Conservation (phyloP, 2,113 vertebrate genomes). For the Cottus gobio region DNA sequence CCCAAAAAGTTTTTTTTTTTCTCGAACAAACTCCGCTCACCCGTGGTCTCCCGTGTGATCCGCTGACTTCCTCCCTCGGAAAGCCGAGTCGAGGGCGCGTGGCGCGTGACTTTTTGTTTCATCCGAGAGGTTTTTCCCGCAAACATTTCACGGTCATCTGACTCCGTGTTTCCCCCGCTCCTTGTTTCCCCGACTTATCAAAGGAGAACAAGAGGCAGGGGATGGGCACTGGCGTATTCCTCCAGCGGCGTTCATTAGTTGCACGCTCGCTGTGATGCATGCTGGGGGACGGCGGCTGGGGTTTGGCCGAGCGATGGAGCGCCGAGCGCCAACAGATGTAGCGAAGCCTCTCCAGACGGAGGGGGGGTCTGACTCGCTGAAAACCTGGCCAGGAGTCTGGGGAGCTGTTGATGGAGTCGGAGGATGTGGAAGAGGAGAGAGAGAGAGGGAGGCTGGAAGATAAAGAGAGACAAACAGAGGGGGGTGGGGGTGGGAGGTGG, state of each 20-base stretch:
- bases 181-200: constrained; percentile 67
- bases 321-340: constrained; percentile 69
- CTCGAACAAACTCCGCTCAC: constrained; percentile 4
- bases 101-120: constrained; percentile 40
- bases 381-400: constrained; percentile 69
- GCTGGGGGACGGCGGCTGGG: constrained; percentile 68
- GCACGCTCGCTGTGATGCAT: constrained; percentile 72
- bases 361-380: constrained; percentile 62
- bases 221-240: constrained; percentile 54
- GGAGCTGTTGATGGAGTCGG: constrained; percentile 65
- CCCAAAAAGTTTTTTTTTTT: constrained; percentile 29
- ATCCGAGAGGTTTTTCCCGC: constrained; percentile 30
- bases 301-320: constrained; percentile 67
- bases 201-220: constrained; percentile 47
- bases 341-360: constrained; percentile 68
- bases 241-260: constrained; percentile 73
- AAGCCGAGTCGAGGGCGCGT: constrained; percentile 32
- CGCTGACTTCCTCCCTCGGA: constrained; percentile 21
- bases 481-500: constrained; percentile 44
- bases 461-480: constrained; percentile 72
- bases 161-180: constrained; percentile 52
- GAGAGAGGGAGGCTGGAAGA: constrained; percentile 30
- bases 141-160: constrained; percentile 63
- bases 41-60: constrained; percentile 47
- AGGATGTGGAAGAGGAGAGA: constrained; percentile 19